Evolutionary conservation across 2,113 vertebrate species (phyloP).

Genomic region (Ophthalmolycus amberensis): DNA sequence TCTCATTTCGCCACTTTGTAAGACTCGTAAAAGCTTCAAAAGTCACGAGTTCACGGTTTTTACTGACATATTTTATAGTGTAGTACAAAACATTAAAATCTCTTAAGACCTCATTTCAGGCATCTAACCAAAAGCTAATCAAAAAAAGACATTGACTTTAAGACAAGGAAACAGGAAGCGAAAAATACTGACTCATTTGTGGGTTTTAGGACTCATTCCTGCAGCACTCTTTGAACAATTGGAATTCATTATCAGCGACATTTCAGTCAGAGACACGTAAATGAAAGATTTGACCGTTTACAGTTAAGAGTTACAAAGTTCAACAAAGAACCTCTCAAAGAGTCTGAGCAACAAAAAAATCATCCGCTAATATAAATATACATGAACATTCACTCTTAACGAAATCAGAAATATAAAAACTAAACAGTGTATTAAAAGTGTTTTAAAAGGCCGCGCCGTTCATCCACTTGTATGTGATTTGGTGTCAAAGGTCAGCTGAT

Average conservation of each 20-base stretch:
- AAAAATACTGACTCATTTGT: no score
- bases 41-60: background rate
- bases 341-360: background rate
- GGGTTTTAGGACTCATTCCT: background rate
- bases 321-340: background rate
- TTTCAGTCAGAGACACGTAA: background rate
- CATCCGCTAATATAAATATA: background rate
- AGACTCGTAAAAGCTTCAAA: background rate
- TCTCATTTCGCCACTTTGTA: background rate
- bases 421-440: background rate
- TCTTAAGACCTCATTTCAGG: background rate
- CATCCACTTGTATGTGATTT: background rate
- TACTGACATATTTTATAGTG: background rate
- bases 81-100: background rate
- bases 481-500: constrained; percentile 1
- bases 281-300: background rate
- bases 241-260: background rate
- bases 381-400: background rate
- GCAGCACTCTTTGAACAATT: background rate
- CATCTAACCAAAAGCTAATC: background rate
- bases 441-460: background rate
- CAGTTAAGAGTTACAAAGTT: background rate
- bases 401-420: background rate
- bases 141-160: background rate
- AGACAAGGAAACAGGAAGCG: background rate